Percentiles rank a stretch among this genome's conserved stretches.
Conservation (phyloP, 2,797 vertebrate genomes). For the Pangasius djambal region DNA sequence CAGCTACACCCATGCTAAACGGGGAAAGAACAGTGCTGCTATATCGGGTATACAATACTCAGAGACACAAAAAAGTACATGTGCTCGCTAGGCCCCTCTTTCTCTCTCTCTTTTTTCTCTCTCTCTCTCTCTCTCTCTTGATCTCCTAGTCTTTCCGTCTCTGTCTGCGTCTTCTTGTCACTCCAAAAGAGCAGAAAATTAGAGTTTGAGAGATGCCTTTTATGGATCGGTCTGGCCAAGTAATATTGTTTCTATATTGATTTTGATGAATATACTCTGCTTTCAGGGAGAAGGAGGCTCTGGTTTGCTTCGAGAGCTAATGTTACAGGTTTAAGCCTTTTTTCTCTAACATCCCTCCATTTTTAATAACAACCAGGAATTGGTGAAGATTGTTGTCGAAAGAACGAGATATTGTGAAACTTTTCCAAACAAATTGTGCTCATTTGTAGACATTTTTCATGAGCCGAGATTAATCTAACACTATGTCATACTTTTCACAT, state of each 20-base stretch:
- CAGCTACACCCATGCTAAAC: slow-evolving; percentile 10
- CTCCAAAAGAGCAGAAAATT: slow-evolving; percentile 9
- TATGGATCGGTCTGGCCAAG: slow-evolving; percentile 4
- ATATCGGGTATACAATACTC: background rate
- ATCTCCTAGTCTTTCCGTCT: background rate
- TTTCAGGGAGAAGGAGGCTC: background rate
- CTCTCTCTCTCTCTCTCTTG: background rate
- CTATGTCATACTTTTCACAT: background rate
- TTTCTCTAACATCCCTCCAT: background rate
- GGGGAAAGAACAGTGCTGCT: background rate
- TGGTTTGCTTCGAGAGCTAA: background rate
- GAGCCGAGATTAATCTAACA: background rate
- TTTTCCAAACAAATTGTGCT: background rate
- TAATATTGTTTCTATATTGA: slow-evolving; percentile 30
- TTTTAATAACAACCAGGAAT: slow-evolving; percentile 33
- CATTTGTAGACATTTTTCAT: background rate
- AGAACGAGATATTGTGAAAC: background rate
- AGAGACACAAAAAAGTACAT: background rate
- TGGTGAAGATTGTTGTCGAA: background rate
- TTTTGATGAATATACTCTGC: slow-evolving; percentile 13
- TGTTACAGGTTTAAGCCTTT: background rate
- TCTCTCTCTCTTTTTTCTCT: background rate
- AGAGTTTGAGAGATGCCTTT: background rate
- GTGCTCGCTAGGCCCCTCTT: background rate
- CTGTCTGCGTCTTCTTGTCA: background rate